A percentile compares a stretch with the other conserved stretches of the same genome.
Conservation (phyloP, 2,113 vertebrate genomes). For the Sinocyclocheilus rhinocerous region DNA sequence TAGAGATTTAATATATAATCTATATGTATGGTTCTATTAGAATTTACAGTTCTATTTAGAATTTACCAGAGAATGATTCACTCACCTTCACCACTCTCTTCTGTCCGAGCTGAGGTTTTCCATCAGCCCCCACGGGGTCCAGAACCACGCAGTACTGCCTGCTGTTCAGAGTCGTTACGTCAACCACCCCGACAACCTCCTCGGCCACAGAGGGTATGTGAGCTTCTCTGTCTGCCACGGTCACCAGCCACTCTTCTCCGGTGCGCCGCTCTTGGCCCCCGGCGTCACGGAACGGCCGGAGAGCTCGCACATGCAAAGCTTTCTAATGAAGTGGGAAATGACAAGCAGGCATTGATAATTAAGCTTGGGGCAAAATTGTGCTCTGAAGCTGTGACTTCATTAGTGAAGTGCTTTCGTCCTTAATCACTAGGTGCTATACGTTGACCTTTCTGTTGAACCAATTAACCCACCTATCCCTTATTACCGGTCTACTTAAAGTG, state of each 20-base stretch:
- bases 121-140: slow-evolving; percentile 80
- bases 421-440: background rate
- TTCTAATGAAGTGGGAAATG: slow-evolving; percentile 67
- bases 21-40: too few species aligned
- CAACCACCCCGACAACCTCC: slow-evolving; percentile 83
- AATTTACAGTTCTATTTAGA: too few species aligned
- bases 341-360: slow-evolving; percentile 10
- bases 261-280: slow-evolving; percentile 75
- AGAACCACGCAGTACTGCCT: slow-evolving; percentile 86
- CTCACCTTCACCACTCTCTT: slow-evolving; percentile 87
- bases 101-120: slow-evolving; percentile 88
- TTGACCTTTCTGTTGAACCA: background rate
- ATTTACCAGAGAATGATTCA: background rate
- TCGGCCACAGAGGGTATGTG: slow-evolving; percentile 86
- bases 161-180: slow-evolving; percentile 83
- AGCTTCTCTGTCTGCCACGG: slow-evolving; percentile 80
- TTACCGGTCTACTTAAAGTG: background rate
- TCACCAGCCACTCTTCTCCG: slow-evolving; percentile 91
- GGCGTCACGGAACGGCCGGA: slow-evolving; percentile 78
- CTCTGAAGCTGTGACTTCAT: background rate
- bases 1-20: too few species aligned
- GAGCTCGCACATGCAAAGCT: slow-evolving; percentile 86
- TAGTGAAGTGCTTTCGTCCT: background rate
- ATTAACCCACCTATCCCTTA: background rate
- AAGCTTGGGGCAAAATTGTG: background rate